Evolutionary conservation across 2,888 invertebrate species (phyloP), one percentile per base, ranked within the genome.

Genomic region (Falcaria lacertinaria): DNA sequence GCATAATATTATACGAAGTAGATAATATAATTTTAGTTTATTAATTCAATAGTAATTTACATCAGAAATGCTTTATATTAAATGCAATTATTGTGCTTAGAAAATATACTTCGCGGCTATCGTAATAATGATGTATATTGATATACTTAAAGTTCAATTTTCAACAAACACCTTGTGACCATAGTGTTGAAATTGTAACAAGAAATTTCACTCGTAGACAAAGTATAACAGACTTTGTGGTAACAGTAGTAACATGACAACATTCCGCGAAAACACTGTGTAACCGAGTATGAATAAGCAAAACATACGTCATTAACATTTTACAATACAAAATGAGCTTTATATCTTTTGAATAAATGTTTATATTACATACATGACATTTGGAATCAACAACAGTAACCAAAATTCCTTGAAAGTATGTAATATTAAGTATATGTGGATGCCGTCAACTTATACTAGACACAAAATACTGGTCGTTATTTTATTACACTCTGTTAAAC

Each of bases 21-120:
- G 40, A 38, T 41, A 48, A 43, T 39, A 48, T 40, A 37, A 37
- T 22, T 37, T 42, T 39, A 37, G 38, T 25, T 35, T 34, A 39
- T 36, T 15, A 40, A 22, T 38, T 32, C 38, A 16, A 33, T 32
- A 22, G 16, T 25, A 32, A 17, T 15, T 36, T 32, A 17, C 14
- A 41, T n/a, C 32, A 15, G 36, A 66, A 64, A 66, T 66, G 63
- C 67, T 56, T 39, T 36, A 3, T 38, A 53, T 42, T 66, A 66
- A 66, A 66, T 66, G 66, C 66, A 63, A 54, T 43, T 48, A 54
- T 46, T 32, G 55, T 52, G 60, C 49, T 50, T 42, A 49, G 41
- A 50, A 46, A 28, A 15, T 28, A 16, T 2, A 11, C 28, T 1
- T 11, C 28, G 3, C 11, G 7, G 28, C 28, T 28, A 28, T 11